Evolutionary conservation across 2,113 vertebrate genomes (phyloP).

Genomic region (Mastomys natalensis): DNA sequence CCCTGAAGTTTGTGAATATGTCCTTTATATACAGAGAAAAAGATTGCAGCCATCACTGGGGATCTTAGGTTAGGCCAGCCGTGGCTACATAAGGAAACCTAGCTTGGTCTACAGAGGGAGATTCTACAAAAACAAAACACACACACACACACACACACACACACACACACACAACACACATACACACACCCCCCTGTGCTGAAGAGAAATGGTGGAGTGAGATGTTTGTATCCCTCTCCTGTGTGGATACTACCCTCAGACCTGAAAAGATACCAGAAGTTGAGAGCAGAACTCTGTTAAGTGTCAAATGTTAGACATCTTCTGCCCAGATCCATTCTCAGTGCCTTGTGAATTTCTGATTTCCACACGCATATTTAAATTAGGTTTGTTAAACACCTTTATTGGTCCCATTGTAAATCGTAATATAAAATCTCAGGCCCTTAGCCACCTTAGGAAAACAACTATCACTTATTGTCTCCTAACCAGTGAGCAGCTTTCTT

Average conservation of each 20-base stretch:
- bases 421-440: conserved; percentile 9
- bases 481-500: not conserved
- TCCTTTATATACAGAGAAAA: not conserved
- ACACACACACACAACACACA: not conserved
- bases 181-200: not conserved
- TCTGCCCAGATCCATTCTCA: not conserved
- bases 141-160: not conserved
- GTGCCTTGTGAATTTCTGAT: not conserved
- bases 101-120: too few relatives aligned
- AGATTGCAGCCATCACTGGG: not conserved
- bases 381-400: not conserved
- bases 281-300: not conserved
- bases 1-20: not conserved
- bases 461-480: not conserved
- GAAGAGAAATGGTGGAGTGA: not conserved
- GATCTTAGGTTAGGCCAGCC: not conserved
- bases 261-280: not conserved
- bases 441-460: not conserved
- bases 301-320: not conserved
- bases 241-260: not conserved
- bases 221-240: too few relatives aligned
- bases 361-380: not conserved
- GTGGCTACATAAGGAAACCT: too few relatives aligned
- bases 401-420: not conserved
- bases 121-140: too few relatives aligned